phyloP scores from a whole-genome alignment of 2,888 invertebrate genomes.

The Synanthedon formicaeformis region DNA sequence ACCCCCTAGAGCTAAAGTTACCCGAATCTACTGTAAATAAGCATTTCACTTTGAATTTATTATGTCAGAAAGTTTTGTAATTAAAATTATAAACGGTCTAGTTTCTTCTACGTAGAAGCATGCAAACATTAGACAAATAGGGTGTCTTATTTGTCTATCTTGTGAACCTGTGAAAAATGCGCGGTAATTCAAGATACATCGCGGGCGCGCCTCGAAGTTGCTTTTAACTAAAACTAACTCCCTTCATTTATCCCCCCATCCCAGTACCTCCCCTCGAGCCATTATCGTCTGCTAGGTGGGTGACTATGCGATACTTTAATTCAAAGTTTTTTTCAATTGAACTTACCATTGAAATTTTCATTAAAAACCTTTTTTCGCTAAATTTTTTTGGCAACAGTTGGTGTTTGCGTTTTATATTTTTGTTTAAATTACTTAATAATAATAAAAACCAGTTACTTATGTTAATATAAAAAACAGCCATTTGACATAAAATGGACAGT shows the following conservation, averaged over 20 bases:
- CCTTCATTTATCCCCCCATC: constrained; percentile 20
- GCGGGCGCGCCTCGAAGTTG: constrained; percentile 9
- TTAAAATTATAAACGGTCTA: no score
- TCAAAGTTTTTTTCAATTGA: not conserved
- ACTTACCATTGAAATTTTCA: not conserved
- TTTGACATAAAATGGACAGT: no score
- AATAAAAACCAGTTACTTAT: no score
- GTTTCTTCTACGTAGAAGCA: not conserved
- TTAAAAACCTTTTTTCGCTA: no score
- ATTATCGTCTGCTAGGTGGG: not conserved
- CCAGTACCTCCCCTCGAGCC: not conserved
- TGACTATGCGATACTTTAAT: not conserved
- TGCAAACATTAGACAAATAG: not conserved
- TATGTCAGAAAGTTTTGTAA: no score
- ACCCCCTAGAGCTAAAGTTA: no score
- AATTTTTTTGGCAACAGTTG: no score
- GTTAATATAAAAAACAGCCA: no score
- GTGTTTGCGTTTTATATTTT: no score
- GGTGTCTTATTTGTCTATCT: not conserved
- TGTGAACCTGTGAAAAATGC: constrained; percentile 17
- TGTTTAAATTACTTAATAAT: no score
- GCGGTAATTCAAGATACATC: constrained; percentile 17
- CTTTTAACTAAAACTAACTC: constrained; percentile 19
- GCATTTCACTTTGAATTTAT: no score
- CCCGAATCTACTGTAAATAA: no score